Evolutionary conservation across 2,797 vertebrate genomes (phyloP).

Genomic region (Chelidonichthys spinosus): DNA sequence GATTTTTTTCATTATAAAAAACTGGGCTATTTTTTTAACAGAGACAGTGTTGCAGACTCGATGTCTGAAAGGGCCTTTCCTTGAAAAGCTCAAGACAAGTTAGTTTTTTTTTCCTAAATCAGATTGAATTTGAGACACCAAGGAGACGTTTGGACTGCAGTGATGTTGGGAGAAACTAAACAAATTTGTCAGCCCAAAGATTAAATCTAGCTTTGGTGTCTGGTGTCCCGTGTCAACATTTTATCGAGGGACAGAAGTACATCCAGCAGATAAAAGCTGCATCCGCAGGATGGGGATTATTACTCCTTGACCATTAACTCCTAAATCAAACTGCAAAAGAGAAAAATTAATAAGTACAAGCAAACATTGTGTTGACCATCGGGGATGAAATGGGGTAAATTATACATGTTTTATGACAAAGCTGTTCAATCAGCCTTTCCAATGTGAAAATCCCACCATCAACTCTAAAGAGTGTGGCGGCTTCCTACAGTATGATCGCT

Average conservation of each 20-base stretch:
- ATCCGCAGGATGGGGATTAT: slow-evolving; percentile 4
- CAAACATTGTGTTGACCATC: slow-evolving; percentile 6
- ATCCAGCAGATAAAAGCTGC: slow-evolving; percentile 3
- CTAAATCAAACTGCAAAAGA: slow-evolving; percentile 11
- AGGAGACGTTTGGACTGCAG: not conserved
- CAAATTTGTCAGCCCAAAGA: slow-evolving; percentile 16
- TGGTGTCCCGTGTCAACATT: slow-evolving; percentile 16
- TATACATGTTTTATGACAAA: slow-evolving; percentile 2
- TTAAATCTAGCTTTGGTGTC: slow-evolving; percentile 10
- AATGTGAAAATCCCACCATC: not conserved
- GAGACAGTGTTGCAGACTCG: slow-evolving; percentile 1
- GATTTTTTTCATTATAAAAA: no score
- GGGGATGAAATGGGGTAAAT: not conserved
- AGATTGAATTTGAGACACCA: slow-evolving; percentile 9
- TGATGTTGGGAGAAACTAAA: slow-evolving; percentile 12
- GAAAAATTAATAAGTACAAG: slow-evolving; percentile 20
- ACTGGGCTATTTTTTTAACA: not conserved
- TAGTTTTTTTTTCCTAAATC: slow-evolving; percentile 2
- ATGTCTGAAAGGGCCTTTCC: not conserved
- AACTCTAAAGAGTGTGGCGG: not conserved
- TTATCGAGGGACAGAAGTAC: slow-evolving; percentile 14
- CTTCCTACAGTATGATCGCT: slow-evolving; percentile 18
- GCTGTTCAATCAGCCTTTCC: slow-evolving; percentile 8
- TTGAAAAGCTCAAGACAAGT: not conserved
- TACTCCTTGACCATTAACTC: slow-evolving; percentile 7